Percentiles rank a stretch among this genome's conserved stretches.
Evolutionary conservation across 2,888 invertebrate genomes (phyloP).

Genomic region (Axea sp.): DNA sequence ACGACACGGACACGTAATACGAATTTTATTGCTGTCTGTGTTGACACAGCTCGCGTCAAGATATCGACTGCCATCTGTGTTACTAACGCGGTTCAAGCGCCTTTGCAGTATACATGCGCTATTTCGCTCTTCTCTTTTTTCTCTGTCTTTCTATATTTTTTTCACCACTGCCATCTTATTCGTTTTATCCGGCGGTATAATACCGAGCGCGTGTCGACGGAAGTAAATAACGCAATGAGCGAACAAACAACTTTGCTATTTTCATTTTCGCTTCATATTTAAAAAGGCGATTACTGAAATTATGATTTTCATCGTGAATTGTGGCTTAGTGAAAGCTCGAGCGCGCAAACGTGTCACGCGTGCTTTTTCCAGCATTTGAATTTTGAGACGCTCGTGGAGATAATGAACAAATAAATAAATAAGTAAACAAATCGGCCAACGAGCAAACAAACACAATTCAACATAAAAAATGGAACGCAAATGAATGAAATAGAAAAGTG

Average conservation of each 20-base stretch:
- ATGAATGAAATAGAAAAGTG: too few relatives aligned
- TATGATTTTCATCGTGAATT: too few relatives aligned
- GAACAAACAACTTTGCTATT: slow-evolving; percentile 21
- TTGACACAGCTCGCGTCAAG: slow-evolving; percentile 71
- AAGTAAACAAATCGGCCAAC: too few relatives aligned
- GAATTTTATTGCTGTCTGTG: slow-evolving; percentile 72
- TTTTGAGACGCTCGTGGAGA: too few relatives aligned
- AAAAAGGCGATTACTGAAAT: too few relatives aligned
- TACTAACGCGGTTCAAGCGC: slow-evolving; percentile 60
- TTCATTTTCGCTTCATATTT: too few relatives aligned
- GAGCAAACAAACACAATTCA: too few relatives aligned
- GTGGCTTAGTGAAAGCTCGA: too few relatives aligned
- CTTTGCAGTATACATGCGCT: slow-evolving; percentile 5
- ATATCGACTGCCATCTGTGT: slow-evolving; percentile 70
- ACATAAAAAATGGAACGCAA: too few relatives aligned
- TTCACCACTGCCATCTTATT: slow-evolving; percentile 12
- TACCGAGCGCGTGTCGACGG: slow-evolving; percentile 36
- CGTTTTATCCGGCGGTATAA: slow-evolving; percentile 22
- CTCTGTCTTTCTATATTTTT: not conserved
- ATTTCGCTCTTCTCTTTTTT: slow-evolving; percentile 4
- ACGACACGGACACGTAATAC: slow-evolving; percentile 63
- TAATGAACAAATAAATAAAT: too few relatives aligned
- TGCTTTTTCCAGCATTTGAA: too few relatives aligned
- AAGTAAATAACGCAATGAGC: slow-evolving; percentile 48
- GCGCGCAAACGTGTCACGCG: too few relatives aligned